Base-by-base conservation (phyloP, 2,113 vertebrate genomes). In the Pelecanus crispus region DNA sequence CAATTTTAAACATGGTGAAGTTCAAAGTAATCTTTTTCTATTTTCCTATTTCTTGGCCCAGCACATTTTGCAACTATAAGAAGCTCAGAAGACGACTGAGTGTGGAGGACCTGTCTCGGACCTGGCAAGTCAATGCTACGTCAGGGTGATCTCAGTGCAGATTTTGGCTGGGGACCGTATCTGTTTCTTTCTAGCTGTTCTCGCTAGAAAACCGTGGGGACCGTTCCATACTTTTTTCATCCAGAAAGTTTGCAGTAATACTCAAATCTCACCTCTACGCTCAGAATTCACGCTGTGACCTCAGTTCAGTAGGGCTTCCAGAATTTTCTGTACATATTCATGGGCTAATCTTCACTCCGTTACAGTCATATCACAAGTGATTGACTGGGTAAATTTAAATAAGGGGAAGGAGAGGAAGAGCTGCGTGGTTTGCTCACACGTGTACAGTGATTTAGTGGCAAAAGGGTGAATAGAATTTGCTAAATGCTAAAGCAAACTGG, bases 321-420 rank as follows among this genome's bases (percentile, higher is more conserved):
- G 95, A 95, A 80, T 80, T 77, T 94, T 96, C 95, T 81, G n/a
- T 52, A 6, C 31, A 17, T n/a, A 67, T 84, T 96, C 65, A 56
- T 12, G 42, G 55, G 32, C 75, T 86, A 78, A 66, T 83, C 62
- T 96, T 83, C 67, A 34, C 50, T 86, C 28, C 4, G 4, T 70
- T 62, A 83, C 68, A 92, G 80, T 96, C 92, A 93, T 93, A 81
- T 36, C 10, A 4, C 72, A 52, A 93, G 90, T 3, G 53, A 81
- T 83, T 20, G 3, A 38, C 56, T 38, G 80, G 55, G 77, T 71
- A 49, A 45, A 96, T 96, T 93, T 96, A 86, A 95, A 93, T 96
- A 93, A 90, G 59, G 86, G 82, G 86, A 86, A 97, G 71, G 79
- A 93, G 81, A 45, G 81, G 88, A 91, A 81, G 52, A 95, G 53